These are phyloP conservation scores for Mimumesa dahlbomi DNA, from an alignment of 2,888 invertebrate species.

Conservation along the genomic window DNA sequence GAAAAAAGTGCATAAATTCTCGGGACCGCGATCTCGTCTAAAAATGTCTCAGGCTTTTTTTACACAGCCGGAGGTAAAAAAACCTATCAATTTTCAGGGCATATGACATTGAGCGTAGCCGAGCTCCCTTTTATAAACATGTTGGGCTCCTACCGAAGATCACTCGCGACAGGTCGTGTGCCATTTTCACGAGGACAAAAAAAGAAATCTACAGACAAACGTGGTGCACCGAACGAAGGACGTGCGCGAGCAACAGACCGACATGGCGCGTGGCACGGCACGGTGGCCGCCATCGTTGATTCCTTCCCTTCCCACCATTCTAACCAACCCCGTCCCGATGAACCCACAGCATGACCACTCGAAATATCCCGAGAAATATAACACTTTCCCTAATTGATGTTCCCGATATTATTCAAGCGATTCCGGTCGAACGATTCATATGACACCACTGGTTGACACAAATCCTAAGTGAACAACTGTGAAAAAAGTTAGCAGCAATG, in stretches of 20 bases:
- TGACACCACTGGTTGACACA: constrained; percentile 23
- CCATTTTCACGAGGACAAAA: constrained; percentile 49
- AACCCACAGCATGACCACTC: constrained; percentile 24
- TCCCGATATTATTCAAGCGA: constrained; percentile 17
- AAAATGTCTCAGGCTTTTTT: constrained; percentile 31
- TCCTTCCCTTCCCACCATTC: constrained; percentile 49
- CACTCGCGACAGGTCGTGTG: constrained; percentile 50
- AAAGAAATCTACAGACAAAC: constrained; percentile 40
- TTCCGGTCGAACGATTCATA: neutral
- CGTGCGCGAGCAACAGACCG: constrained; percentile 71
- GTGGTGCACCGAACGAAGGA: constrained; percentile 51
- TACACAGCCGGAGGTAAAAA: neutral
- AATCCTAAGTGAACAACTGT: constrained; percentile 4
- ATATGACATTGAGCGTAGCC: constrained; percentile 6
- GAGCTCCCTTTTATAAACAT: constrained; percentile 22
- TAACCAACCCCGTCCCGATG: constrained; percentile 42
- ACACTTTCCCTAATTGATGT: neutral
- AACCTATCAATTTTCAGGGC: constrained; percentile 27
- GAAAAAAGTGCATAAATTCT: constrained; percentile 16
- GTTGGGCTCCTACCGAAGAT: constrained; percentile 17
- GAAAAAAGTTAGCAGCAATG: constrained; percentile 34
- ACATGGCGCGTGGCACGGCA: constrained; percentile 78
- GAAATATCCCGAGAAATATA: constrained; percentile 20
- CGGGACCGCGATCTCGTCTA: constrained; percentile 18
- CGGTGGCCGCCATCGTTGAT: constrained; percentile 74